These are phyloP conservation scores for Lasiommata megera DNA, from an alignment of 2,888 invertebrate species.

Conservation along the genomic window DNA sequence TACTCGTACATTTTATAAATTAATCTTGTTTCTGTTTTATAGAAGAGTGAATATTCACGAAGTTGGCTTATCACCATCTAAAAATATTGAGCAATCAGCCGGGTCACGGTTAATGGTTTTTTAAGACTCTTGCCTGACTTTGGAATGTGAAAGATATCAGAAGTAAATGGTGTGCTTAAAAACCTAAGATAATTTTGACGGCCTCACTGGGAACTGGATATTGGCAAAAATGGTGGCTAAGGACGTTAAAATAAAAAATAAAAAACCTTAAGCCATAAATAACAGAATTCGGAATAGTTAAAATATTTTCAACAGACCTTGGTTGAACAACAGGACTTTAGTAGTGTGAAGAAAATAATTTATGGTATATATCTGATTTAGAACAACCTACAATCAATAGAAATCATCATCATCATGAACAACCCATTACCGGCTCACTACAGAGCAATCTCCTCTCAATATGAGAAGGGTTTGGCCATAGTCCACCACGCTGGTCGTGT, in stretches of 20 bases:
- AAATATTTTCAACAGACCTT: background rate
- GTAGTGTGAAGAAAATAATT: too few species aligned
- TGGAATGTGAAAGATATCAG: slow-evolving; percentile 15
- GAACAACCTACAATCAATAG: too few species aligned
- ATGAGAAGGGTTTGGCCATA: too few species aligned
- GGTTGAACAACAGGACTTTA: slow-evolving; percentile 1
- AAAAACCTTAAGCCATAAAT: background rate
- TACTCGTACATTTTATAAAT: slow-evolving; percentile 18
- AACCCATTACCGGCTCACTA: too few species aligned
- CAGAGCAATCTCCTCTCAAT: too few species aligned
- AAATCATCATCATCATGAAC: too few species aligned
- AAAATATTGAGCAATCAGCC: slow-evolving; percentile 27
- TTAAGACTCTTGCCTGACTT: slow-evolving; percentile 26
- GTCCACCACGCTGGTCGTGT: too few species aligned
- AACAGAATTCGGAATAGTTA: background rate
- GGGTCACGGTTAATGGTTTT: slow-evolving; percentile 31
- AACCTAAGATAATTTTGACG: background rate
- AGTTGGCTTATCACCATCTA: slow-evolving; percentile 32
- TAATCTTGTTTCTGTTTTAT: slow-evolving; percentile 16
- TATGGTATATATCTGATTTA: too few species aligned
- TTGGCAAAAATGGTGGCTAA: background rate
- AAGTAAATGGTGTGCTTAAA: background rate
- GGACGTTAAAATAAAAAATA: background rate
- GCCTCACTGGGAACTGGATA: background rate
- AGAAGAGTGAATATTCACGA: slow-evolving; percentile 23